phyloP scores from a whole-genome alignment of 2,113 vertebrate genomes.

The Myiagra hebetior region DNA sequence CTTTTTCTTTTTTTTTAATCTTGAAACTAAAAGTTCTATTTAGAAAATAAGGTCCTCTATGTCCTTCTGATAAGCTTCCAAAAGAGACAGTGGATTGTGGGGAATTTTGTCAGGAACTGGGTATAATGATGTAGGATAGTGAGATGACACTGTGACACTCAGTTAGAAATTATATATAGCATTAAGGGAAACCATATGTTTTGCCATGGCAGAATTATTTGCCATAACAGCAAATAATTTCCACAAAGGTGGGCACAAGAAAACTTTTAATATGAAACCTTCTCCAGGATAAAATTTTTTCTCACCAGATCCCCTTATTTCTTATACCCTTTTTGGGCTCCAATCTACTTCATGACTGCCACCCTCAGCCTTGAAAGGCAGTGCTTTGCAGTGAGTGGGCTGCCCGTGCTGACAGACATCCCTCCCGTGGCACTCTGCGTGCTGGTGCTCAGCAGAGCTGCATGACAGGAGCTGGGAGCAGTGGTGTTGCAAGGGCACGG shows the following conservation, averaged over 20 bases:
- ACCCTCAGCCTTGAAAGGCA: not conserved
- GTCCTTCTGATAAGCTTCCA: not conserved
- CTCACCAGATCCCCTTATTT: not conserved
- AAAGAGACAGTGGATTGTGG: not conserved
- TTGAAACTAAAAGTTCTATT: not conserved
- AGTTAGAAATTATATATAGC: not conserved
- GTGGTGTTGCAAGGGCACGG: not conserved
- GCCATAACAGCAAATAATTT: not conserved
- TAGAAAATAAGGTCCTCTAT: not conserved
- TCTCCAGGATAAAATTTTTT: not conserved
- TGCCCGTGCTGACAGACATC: not conserved
- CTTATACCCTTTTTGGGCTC: not conserved
- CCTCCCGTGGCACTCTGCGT: accelerated
- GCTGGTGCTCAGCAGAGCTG: not conserved
- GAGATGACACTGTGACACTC: not conserved
- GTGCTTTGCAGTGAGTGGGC: accelerated
- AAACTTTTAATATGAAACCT: not conserved
- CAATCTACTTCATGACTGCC: not conserved
- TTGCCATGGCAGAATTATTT: not conserved
- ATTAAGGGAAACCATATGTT: not conserved
- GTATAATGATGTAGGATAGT: not conserved
- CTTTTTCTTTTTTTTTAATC: not conserved
- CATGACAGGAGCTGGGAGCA: accelerated
- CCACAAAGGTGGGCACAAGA: not conserved
- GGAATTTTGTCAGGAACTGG: not conserved